These are phyloP conservation scores for Hyposoter dolosus DNA, from an alignment of 2,888 invertebrate species.

Conservation along the genomic window DNA sequence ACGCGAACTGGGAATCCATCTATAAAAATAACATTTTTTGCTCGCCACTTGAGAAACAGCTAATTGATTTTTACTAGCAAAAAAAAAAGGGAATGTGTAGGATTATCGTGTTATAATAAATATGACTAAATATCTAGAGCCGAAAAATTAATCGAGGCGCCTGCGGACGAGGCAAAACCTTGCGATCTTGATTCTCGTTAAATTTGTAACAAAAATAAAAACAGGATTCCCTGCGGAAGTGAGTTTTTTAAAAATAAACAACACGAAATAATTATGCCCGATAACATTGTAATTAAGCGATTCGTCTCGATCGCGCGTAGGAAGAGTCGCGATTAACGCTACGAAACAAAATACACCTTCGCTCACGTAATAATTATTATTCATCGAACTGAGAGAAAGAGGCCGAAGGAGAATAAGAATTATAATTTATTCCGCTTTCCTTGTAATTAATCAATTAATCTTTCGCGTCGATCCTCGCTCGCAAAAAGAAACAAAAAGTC, in stretches of 20 bases:
- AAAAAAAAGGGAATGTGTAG: conserved; percentile 9
- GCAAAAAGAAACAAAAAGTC: neutral
- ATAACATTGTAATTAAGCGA: conserved; percentile 5
- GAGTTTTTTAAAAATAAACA: neutral
- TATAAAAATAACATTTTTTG: conserved; percentile 29
- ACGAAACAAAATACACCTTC: neutral
- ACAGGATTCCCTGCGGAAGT: neutral
- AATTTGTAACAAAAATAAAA: neutral
- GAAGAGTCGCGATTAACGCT: conserved; percentile 4
- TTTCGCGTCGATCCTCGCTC: conserved; percentile 6
- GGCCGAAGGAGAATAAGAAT: neutral
- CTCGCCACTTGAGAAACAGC: neutral
- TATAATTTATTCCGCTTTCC: conserved; percentile 33
- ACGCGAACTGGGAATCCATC: conserved; percentile 1
- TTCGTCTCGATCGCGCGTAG: neutral
- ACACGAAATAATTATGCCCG: neutral
- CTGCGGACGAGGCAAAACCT: neutral
- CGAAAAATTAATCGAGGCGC: conserved; percentile 13
- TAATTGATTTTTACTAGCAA: conserved; percentile 23
- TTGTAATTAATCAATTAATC: conserved; percentile 45
- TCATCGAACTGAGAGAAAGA: conserved; percentile 17
- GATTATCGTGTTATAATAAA: conserved; percentile 4
- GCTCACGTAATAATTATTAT: conserved; percentile 3
- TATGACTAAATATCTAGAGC: neutral
- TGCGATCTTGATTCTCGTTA: neutral